A percentile compares a stretch with the other conserved stretches of the same genome.
phyloP scores from a whole-genome alignment of 2,113 vertebrate genomes.

The Plotosus lineatus region DNA sequence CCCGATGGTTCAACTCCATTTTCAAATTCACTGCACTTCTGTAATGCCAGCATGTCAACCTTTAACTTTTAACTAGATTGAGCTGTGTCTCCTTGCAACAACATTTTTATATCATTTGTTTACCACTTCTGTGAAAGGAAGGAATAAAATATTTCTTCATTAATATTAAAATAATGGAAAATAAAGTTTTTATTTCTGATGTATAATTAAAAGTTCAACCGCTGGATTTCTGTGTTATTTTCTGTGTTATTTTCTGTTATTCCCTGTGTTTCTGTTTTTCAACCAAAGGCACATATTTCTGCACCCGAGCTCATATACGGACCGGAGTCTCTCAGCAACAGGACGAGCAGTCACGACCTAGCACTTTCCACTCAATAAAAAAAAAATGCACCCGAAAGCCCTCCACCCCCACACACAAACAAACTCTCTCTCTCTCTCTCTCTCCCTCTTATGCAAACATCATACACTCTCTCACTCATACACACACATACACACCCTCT shows the following conservation, averaged over 20 bases:
- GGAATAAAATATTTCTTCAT: background rate
- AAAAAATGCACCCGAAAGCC: conserved; percentile 35
- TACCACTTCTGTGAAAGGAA: background rate
- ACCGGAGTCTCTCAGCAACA: conserved; percentile 43
- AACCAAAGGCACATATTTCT: conserved; percentile 39
- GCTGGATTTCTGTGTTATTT: background rate
- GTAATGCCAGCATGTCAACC: background rate
- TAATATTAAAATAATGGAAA: background rate
- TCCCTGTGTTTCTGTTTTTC: background rate
- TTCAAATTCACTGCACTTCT: background rate
- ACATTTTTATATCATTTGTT: background rate
- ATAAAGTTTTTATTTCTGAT: background rate
- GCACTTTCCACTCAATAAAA: conserved; percentile 18
- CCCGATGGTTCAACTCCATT: background rate
- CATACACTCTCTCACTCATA: conserved; percentile 21
- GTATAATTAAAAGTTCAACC: background rate
- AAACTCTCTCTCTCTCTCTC: background rate
- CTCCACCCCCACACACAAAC: background rate
- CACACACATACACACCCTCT: conserved; percentile 16
- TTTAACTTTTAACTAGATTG: background rate
- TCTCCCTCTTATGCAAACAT: background rate
- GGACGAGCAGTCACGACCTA: conserved; percentile 33
- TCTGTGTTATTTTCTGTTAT: background rate
- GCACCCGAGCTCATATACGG: conserved; percentile 34
- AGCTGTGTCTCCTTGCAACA: background rate